Base-by-base conservation (phyloP, 2,113 vertebrate genomes). In the Amphiprion ocellaris region DNA sequence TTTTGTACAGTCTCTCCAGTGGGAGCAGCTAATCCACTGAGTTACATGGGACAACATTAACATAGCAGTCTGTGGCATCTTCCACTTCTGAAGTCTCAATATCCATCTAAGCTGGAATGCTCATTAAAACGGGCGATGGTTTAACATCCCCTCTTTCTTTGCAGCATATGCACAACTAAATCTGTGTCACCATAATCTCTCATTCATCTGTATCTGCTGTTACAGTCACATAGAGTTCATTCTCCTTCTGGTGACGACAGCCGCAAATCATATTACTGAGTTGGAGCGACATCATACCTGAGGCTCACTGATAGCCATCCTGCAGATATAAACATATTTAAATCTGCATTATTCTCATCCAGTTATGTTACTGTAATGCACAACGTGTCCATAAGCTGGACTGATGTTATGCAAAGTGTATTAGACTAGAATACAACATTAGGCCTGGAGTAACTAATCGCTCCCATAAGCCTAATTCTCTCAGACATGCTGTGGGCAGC, bases 381-480 rank as follows among this genome's bases (percentile, higher is more conserved):
- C 23, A 30, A 6, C 47, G 47, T 71, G 63, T 85, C 52, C 23
- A 1, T 56, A 64, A 85, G 53, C 58, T 49, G 21, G 55, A 69
- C 46, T 79, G 74, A 81, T 77, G 77, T 71, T 66, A 72, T 74
- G 79, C 79, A 85, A 69, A 85, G 33, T 76, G 74, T 41, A 74
- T 82, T 68, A 49, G 69, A 85, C 66, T 47, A 64, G 68, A 87
- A 75, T 81, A 63, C 67, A 78, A 77, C 79, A 89, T 86, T 79
- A 83, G 47, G 63, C 71, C 74, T 69, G 60, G 83, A 86, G 87
- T 91, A 92, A 87, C 84, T 81, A 81, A 90, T 89, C 78, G 82
- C 44, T 46, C 49, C 70, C 62, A 65, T 82, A 82, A 87, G 69
- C 44, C 50, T 90, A 76, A 90, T 90, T 90, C 78, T 77, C 63